A percentile compares a stretch with the other conserved stretches of the same genome.
phyloP scores from a whole-genome alignment of 1,140 invertebrate species.

The Lysiphlebus fabarum region DNA sequence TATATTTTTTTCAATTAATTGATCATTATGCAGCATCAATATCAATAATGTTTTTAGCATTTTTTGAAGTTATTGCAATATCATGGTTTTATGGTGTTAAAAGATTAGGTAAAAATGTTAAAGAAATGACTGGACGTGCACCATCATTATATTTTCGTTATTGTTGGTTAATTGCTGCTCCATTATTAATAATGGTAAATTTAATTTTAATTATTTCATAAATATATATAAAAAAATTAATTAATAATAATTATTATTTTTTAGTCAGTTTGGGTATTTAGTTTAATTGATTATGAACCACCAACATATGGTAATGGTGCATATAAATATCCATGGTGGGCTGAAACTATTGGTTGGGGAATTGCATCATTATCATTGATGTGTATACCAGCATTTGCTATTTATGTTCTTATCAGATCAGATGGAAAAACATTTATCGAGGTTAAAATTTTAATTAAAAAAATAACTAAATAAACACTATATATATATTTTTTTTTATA shows the following conservation, averaged over 20 bases:
- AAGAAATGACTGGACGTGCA: slow-evolving; percentile 80
- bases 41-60: slow-evolving; percentile 86
- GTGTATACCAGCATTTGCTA: slow-evolving; percentile 81
- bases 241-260: slow-evolving; percentile 18
- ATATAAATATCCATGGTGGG: slow-evolving; percentile 81
- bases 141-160: slow-evolving; percentile 79
- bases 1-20: slow-evolving; percentile 89
- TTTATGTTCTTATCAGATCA: slow-evolving; percentile 68
- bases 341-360: slow-evolving; percentile 81
- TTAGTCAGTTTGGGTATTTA: slow-evolving; percentile 81
- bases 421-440: slow-evolving; percentile 69
- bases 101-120: slow-evolving; percentile 74
- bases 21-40: slow-evolving; percentile 90
- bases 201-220: background rate
- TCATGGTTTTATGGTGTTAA: slow-evolving; percentile 89
- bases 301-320: slow-evolving; percentile 74
- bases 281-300: slow-evolving; percentile 80
- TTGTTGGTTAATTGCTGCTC: slow-evolving; percentile 80
- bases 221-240: background rate
- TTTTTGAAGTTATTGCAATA: slow-evolving; percentile 87
- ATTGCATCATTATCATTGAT: slow-evolving; percentile 77
- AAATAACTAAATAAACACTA: background rate
- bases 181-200: slow-evolving; percentile 74
- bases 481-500: background rate
- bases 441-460: slow-evolving; percentile 52